Conservation (phyloP, 1,140 invertebrate species). For the Platyura marginata region DNA sequence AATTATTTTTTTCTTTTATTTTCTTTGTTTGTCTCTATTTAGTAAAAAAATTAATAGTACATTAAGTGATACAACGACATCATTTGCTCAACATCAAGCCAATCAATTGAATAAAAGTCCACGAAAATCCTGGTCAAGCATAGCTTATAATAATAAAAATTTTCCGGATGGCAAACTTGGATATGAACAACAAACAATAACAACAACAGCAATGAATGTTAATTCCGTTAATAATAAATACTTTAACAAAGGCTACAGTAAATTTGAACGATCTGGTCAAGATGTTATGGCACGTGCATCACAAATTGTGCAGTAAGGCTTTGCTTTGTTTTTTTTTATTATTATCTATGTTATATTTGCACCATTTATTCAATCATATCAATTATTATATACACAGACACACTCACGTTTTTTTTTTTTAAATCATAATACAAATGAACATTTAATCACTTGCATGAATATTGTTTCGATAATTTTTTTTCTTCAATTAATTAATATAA, state of each 20-base stretch:
- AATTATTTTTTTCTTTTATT: neutral
- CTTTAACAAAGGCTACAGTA: constrained; percentile 1
- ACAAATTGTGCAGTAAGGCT: constrained; percentile 59
- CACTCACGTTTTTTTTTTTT: no score
- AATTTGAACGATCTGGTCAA: constrained; percentile 2
- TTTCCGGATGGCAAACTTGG: constrained; percentile 5
- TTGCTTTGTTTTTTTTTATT: neutral
- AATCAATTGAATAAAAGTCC: neutral
- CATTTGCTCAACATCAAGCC: neutral
- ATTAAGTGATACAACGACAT: neutral
- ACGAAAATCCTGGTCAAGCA: constrained; percentile 4
- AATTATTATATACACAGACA: no score
- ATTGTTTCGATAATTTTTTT: no score
- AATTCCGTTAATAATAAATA: neutral
- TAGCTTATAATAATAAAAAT: constrained; percentile 7
- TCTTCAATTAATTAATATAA: no score
- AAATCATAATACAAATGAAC: no score
- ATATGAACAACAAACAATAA: constrained; percentile 2
- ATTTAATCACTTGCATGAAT: no score
- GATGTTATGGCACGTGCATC: constrained; percentile 56
- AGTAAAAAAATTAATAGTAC: constrained; percentile 3
- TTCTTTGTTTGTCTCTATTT: constrained; percentile 1
- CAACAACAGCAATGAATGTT: neutral
- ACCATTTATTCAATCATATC: no score
- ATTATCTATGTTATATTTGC: constrained; percentile 2